These are phyloP conservation scores for Cyphomyrmex costatus DNA, from an alignment of 1,140 invertebrate genomes.

Conservation along the genomic window DNA sequence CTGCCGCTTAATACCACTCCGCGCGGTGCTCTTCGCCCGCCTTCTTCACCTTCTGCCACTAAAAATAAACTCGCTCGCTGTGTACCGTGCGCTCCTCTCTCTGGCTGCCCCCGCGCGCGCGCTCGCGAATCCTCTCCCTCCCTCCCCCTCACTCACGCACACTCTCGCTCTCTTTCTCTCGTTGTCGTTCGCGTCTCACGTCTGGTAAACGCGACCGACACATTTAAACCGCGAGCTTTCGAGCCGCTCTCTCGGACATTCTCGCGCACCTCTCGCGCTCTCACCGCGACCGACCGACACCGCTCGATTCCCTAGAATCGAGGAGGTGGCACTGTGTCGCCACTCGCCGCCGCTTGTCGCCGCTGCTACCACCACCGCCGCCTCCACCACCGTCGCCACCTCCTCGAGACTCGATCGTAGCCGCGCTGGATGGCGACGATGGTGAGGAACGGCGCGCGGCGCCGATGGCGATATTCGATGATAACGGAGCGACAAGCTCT, in stretches of 20 bases:
- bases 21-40: slow-evolving; percentile 73
- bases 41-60: slow-evolving; percentile 76
- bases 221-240: slow-evolving; percentile 80
- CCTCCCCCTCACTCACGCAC: slow-evolving; percentile 63
- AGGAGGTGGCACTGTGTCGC: slow-evolving; percentile 72
- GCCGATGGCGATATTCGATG: slow-evolving; percentile 12
- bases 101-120: slow-evolving; percentile 50
- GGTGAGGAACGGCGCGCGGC: slow-evolving; percentile 29
- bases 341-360: slow-evolving; percentile 72
- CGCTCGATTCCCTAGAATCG: slow-evolving; percentile 73
- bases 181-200: slow-evolving; percentile 76
- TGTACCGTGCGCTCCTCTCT: slow-evolving; percentile 46
- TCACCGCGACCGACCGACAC: slow-evolving; percentile 66
- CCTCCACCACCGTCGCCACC: not conserved
- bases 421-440: slow-evolving; percentile 40
- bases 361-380: slow-evolving; percentile 52
- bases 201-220: slow-evolving; percentile 83
- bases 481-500: slow-evolving; percentile 11
- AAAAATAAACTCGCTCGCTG: slow-evolving; percentile 82
- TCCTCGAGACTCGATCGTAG: not conserved
- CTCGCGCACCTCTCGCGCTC: slow-evolving; percentile 68
- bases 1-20: slow-evolving; percentile 77
- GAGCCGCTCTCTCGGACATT: slow-evolving; percentile 69
- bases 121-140: slow-evolving; percentile 51
- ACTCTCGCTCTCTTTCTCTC: slow-evolving; percentile 57